These are phyloP conservation scores for Daboia siamensis DNA, from an alignment of 2,113 vertebrate species.

Conservation along the genomic window DNA sequence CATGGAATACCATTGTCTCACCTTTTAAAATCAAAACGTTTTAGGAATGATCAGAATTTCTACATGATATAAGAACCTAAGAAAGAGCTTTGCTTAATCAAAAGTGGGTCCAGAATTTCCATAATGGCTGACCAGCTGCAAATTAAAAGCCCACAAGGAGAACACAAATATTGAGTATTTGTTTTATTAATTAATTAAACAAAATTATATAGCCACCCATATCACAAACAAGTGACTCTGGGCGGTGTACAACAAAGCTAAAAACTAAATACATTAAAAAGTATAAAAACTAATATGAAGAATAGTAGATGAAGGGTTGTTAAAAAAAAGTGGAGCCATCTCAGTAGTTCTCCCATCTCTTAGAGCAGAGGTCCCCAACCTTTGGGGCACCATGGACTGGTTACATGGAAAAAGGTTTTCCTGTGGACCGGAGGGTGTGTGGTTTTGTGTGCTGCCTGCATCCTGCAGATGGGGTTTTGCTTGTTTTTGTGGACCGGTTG, in stretches of 20 bases:
- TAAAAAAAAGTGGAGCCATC: neutral
- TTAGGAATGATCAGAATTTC: neutral
- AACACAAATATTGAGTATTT: neutral
- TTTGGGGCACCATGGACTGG: no score
- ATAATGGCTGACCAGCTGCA: neutral
- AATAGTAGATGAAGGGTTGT: neutral
- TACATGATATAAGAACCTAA: neutral
- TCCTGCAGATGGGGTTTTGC: no score
- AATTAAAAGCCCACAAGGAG: neutral
- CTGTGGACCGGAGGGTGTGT: no score
- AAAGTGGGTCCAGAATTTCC: neutral
- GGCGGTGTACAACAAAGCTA: neutral
- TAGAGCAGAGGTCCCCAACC: no score
- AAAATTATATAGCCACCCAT: neutral
- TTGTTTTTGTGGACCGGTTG: no score
- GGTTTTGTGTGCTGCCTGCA: no score
- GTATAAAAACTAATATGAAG: neutral
- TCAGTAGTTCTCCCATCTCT: neutral
- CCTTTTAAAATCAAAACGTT: neutral
- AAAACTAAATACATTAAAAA: neutral
- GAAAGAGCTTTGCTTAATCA: neutral
- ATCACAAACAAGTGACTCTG: neutral
- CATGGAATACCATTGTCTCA: neutral
- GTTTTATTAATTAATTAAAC: neutral
- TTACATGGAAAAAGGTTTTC: no score